A percentile compares a stretch with the other conserved stretches of the same genome.
Conservation (phyloP, 2,888 invertebrate genomes). For the Ectropis crepuscularia region DNA sequence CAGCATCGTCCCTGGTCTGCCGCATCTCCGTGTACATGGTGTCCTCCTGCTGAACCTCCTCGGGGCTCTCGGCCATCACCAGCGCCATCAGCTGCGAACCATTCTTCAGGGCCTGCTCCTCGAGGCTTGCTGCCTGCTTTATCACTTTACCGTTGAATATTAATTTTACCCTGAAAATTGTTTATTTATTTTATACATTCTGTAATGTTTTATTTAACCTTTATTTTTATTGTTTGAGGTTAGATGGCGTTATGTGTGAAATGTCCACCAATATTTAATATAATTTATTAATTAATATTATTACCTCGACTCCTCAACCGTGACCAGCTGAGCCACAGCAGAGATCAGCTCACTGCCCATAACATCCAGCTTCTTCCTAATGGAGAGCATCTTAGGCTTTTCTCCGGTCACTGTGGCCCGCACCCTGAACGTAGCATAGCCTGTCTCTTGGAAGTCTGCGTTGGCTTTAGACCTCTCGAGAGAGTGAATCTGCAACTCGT, state of each 20-base stretch:
- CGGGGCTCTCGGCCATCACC: constrained; percentile 76
- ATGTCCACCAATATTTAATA: no score
- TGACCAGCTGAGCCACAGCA: constrained; percentile 78
- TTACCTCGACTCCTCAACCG: constrained; percentile 71
- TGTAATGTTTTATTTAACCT: no score
- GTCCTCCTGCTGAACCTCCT: constrained; percentile 75
- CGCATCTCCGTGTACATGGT: constrained; percentile 83
- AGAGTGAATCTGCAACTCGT: constrained; percentile 88
- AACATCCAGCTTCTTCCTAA: constrained; percentile 83
- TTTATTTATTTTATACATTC: no score
- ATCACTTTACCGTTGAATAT: constrained; percentile 88
- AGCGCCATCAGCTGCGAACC: constrained; percentile 88
- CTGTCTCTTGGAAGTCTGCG: constrained; percentile 88
- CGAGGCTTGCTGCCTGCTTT: constrained; percentile 75
- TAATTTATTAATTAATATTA: no score
- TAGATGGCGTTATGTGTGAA: no score
- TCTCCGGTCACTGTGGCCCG: constrained; percentile 85
- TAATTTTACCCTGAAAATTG: constrained; percentile 85
- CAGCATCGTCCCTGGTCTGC: constrained; percentile 83
- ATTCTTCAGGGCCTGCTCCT: constrained; percentile 87
- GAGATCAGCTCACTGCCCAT: constrained; percentile 83
- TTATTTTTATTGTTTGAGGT: no score
- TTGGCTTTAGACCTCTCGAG: constrained; percentile 89
- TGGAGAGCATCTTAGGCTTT: constrained; percentile 75
- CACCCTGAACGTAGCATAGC: constrained; percentile 89